Evolutionary conservation across 1,140 invertebrate genomes (phyloP), one percentile per base, ranked within the genome.

Genomic region (Charaxes varanes): DNA sequence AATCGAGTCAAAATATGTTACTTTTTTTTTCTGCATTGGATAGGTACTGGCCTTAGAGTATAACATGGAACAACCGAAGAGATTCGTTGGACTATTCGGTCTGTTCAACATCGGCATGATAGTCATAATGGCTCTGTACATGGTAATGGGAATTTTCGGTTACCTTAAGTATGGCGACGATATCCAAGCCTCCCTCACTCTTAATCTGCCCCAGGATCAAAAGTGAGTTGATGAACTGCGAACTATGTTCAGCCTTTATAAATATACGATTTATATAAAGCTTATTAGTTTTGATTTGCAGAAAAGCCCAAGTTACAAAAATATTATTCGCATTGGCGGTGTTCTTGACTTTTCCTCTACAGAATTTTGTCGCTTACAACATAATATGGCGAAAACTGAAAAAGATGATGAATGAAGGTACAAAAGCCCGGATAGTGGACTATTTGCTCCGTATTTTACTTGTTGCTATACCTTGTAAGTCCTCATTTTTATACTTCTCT

Each of bases 351-450:
- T 95, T 94, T 76, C 91, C 92, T 1, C 84, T 97, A 6, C 94
- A 97, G 84, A 90, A 93, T 31, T 97, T 94, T 68, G 94, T 97
- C 0, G 93, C 94, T 1, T 89, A 95, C 17, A 88, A 90, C 38
- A 94, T 96, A 26, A 83, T 94, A 6, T 95, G 93, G 93, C 84
- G 31, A 58, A 87, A 43, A 55, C 51, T 51, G 18, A 87, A 52
- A 68, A 86, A 63, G 66, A 77, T 7, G 63, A 60, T 41, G 74
- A 82, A 27, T 28, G 56, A 28, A 10, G 6, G 22, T n/a, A 50
- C 17, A 78, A 6, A 47, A 11, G 6, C 85, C 5, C 71, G 82
- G 31, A 87, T 92, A 57, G 88, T 58, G 34, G 88, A 41, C 83
- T 93, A 52, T 76, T 88, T 33, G 76, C 88, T 28, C 4, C 77